phyloP scores from a whole-genome alignment of 2,888 invertebrate species.

The Lissocephala sabroskyi region DNA sequence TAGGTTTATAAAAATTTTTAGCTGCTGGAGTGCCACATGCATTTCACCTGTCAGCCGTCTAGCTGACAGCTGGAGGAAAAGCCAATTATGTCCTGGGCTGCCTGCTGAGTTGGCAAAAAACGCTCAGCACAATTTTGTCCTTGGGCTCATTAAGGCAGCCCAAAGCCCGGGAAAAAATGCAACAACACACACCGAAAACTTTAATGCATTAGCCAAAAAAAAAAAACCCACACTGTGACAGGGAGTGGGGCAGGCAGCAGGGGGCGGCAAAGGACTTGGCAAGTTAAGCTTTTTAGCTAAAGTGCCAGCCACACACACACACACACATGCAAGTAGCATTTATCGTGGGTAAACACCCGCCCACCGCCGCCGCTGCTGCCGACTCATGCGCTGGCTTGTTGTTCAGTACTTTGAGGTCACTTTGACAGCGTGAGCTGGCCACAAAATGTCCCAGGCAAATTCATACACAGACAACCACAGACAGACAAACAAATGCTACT shows the following conservation, averaged over 20 bases:
- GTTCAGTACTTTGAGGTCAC: constrained; percentile 55
- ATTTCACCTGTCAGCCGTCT: too few species aligned
- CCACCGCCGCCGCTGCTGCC: too few species aligned
- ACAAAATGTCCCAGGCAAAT: constrained; percentile 38
- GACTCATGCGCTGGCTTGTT: not conserved
- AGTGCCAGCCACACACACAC: not conserved
- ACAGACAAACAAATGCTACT: constrained; percentile 51
- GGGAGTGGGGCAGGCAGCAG: too few species aligned
- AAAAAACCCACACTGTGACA: too few species aligned
- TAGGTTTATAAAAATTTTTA: too few species aligned
- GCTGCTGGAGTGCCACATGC: too few species aligned
- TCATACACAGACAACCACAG: not conserved
- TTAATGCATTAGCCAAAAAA: too few species aligned
- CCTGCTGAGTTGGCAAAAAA: not conserved
- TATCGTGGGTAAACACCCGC: too few species aligned
- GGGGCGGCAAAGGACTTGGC: too few species aligned
- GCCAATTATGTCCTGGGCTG: not conserved
- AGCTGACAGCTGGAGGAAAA: not conserved
- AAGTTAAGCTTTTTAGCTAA: not conserved
- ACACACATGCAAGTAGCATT: not conserved
- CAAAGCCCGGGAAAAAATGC: constrained; percentile 16
- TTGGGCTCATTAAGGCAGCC: constrained; percentile 42
- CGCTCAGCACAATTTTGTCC: constrained; percentile 8
- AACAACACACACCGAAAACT: constrained; percentile 4
- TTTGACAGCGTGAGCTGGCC: constrained; percentile 55